Evolutionary conservation across 2,888 invertebrate species (phyloP).

Genomic region (Melanargia galathea): DNA sequence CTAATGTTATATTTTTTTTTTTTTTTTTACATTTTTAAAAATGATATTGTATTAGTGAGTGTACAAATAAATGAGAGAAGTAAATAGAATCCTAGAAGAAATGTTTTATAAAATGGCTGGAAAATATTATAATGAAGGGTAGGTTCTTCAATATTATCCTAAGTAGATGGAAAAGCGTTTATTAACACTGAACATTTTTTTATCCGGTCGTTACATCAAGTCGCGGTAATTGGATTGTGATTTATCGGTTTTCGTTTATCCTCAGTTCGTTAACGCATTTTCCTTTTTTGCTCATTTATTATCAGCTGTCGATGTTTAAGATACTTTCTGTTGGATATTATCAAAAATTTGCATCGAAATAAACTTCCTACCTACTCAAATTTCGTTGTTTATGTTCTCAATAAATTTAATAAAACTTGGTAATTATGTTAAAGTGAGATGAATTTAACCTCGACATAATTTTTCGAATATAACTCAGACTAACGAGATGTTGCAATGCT

Average conservation of each 20-base stretch:
- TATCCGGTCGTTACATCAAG: constrained; percentile 29
- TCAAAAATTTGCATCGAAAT: background rate
- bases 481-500: too few relatives aligned
- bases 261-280: constrained; percentile 36
- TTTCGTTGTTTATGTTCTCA: background rate
- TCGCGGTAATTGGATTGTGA: constrained; percentile 40
- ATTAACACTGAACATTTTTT: constrained; percentile 26
- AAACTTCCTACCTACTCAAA: too few relatives aligned
- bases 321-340: constrained; percentile 15
- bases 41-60: too few relatives aligned
- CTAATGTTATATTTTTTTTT: too few relatives aligned
- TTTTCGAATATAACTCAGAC: too few relatives aligned
- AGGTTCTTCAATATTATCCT: background rate
- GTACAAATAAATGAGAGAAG: too few relatives aligned
- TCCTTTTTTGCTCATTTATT: constrained; percentile 35
- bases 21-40: too few relatives aligned
- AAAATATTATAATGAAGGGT: background rate
- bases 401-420: too few relatives aligned
- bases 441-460: too few relatives aligned
- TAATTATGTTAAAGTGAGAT: too few relatives aligned
- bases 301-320: constrained; percentile 32
- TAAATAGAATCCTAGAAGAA: too few relatives aligned
- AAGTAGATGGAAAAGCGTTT: constrained; percentile 10
- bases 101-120: too few relatives aligned
- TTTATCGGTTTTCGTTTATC: constrained; percentile 40